Evolutionary conservation across 2,113 vertebrate species (phyloP).

Genomic region (Apodemus sylvaticus): DNA sequence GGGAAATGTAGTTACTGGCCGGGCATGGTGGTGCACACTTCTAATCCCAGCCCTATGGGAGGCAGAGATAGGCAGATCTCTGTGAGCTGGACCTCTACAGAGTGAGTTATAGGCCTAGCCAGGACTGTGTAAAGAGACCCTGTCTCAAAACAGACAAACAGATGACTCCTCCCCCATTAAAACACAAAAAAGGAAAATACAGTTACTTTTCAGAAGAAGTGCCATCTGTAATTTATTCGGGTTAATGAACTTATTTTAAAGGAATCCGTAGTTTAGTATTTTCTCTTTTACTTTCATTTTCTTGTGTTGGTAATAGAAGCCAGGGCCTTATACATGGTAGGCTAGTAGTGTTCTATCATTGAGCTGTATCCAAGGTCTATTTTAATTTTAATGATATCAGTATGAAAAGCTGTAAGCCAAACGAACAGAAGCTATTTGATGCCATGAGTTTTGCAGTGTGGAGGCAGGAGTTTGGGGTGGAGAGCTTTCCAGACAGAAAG

Average conservation of each 20-base stretch:
- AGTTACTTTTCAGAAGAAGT: not conserved
- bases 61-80: not conserved
- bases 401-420: not conserved
- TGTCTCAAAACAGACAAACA: not conserved
- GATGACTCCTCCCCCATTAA: not conserved
- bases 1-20: not conserved
- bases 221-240: not conserved
- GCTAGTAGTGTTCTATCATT: not conserved
- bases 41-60: not conserved
- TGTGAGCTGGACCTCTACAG: not conserved
- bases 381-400: slow-evolving; percentile 40
- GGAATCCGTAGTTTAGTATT: not conserved
- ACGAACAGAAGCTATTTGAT: slow-evolving; percentile 1
- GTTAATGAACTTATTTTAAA: not conserved
- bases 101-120: not conserved
- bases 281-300: not conserved
- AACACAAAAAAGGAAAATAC: not conserved
- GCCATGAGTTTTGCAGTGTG: not conserved
- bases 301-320: not conserved
- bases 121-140: not conserved
- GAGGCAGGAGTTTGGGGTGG: not conserved
- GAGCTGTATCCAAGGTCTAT: not conserved
- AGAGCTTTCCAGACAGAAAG: slow-evolving; percentile 14
- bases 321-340: not conserved
- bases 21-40: not conserved